Evolutionary conservation across 2,113 vertebrate species (phyloP), one percentile per base, ranked within the genome.

Genomic region (Arvicanthis niloticus): DNA sequence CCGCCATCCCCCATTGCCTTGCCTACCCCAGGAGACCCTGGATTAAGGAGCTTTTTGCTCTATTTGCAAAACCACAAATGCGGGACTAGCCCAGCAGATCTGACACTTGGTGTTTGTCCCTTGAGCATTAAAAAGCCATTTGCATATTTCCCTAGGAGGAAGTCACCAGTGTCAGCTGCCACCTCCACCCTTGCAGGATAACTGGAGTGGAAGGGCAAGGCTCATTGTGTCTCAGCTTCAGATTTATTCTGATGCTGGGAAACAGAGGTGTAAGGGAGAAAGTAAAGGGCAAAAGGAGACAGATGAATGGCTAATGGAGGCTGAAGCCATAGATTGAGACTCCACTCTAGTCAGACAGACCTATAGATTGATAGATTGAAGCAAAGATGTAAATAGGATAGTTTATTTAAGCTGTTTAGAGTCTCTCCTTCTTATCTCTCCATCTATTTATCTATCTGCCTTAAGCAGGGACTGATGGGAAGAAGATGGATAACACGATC

Each of bases 281-380:
- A 93, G 95, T 88, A 0, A 2, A 73, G 94, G 94, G 97, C 93
- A 91, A 91, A 92, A 97, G 40, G 89, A 98, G 96, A 97, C 94
- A 98, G 97, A 98, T 98, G 97, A 94, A 42, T 45, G 67, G 94
- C 96, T 97, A 94, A 97, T 91, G 95, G 96, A 97, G 96, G 68
- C 94, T 94, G 97, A 97, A 98, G 95, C 94, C 88, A 97, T 98
- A 97, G 98, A 95, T 86, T 95, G 97, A 98, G 95, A 96, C 88
- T 96, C 22, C 58, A 96, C 96, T 65, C 95, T 95, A 92, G 96
- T 19, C 34, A 96, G 97, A 92, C n/a, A 68, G 95, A 91, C 40
- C 10, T 93, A 97, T 95, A 96, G 98, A 98, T 96, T 98, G 98
- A 98, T 95, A 97, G 98, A 98, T 98, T 88, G 97, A 97, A 94